Evolutionary conservation across 2,113 vertebrate genomes (phyloP), one percentile per base, ranked within the genome.

Genomic region (Rhizomys pruinosus): DNA sequence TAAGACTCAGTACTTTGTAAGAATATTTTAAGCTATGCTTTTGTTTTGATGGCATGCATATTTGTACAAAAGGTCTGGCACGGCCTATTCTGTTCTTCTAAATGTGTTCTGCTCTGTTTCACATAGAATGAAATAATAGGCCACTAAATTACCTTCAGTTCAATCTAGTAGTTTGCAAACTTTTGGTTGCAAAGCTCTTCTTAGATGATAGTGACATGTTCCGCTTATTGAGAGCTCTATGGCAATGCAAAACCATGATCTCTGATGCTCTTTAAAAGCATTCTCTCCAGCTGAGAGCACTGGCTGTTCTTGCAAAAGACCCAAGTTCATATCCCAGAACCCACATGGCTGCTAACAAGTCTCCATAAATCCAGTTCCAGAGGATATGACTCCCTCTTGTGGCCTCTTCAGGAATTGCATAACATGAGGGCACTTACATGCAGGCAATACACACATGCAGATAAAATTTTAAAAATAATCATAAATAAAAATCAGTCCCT

Each of bases 81-180:
- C 10, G 77, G 72, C 86, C 32, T 78, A 63, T 52, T 72, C 44
- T 92, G 73, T 59, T 87, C 80, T 89, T 47, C 27, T 64, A 77
- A 89, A 4, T 73, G 8, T 64, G 37, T 32, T 78, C 34, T 91
- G 16, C 74, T 84, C 13, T 94, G 80, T 74, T 93, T 89, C 9
- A 44, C 34, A 44, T 32, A 84, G 72, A 78, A 73, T 89, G 59
- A 79, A 22, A 76, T 59, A 89, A 11, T 2, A 89, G 16, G 13
- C 29, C 29, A 72, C 23, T 71, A 87, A 87, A 72, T 90, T 44
- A 87, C 72, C 77, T 95, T 92, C 15, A 78, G 63, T 7, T 66
- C 32, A 76, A 64, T 68, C 29, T 82, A 88, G 32, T 32, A 55
- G 63, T 82, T 81, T 7, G 69, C 19, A 87, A 78, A 72, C 10